Evolutionary conservation across 2,797 vertebrate genomes (phyloP), one percentile per base, ranked within the genome.

Genomic region (Rhincodon typus): DNA sequence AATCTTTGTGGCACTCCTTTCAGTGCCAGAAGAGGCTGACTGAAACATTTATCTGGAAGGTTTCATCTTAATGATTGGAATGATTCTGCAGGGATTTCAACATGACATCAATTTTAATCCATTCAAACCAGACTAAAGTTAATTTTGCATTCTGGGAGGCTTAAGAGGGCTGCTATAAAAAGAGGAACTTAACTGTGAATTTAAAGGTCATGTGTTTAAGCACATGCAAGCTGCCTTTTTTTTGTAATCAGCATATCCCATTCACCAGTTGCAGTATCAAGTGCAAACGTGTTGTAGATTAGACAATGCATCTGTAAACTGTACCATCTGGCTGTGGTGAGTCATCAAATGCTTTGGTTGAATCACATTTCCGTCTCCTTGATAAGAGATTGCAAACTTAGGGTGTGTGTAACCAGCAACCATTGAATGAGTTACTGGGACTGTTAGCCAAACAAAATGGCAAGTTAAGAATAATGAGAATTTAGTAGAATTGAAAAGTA

Each of bases 181-280:
- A 82, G 25, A 67, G 86, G 50, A 87, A 34, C 53, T 91, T 66
- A 91, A 93, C 90, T 69, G 62, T 15, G 12, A 67, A 69, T 23
- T 93, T 67, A 67, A 10, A 93, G 30, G 30, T 90, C 57, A 90
- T 90, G 87, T 57, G 19, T 17, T 66, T 67, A n/a, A 66, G 1
- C 19, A 91, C 7, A 66, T 67, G 66, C 21, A 93, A 69, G 90
- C 66, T 93, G 21, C n/a, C 25, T 62, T 57, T 90, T 62, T 66
- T 66, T 8, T 93, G 90, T 93, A 69, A 69, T 69, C 90, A 42
- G 62, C 21, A 5, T 69, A 69, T 69, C 66, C 42, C 62, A 93
- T 93, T 69, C 21, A 93, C 62, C 62, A 93, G 38, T 93, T 23
- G 90, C 90, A 93, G 42, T 42, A 67, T 93, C 90, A 93, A 42